Conservation (phyloP, 2,888 invertebrate genomes). For the Eupithecia centaureata region DNA sequence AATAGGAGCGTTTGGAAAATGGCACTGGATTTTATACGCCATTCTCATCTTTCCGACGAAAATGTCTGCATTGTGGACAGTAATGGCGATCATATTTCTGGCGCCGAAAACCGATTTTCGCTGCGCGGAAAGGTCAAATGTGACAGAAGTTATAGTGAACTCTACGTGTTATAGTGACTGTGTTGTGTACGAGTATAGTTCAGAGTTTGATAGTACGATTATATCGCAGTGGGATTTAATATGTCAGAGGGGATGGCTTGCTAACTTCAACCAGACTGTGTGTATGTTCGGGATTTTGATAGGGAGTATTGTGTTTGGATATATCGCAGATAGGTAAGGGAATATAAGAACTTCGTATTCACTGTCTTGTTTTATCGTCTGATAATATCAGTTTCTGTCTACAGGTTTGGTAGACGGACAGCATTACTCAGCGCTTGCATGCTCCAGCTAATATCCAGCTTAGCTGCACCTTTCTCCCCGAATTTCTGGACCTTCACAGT, state of each 20-base stretch:
- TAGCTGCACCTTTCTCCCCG: constrained; percentile 85
- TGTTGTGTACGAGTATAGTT: constrained; percentile 80
- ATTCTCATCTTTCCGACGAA: constrained; percentile 85
- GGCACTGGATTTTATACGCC: constrained; percentile 85
- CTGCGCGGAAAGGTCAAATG: constrained; percentile 60
- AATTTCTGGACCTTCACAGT: constrained; percentile 81
- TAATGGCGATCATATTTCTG: constrained; percentile 87
- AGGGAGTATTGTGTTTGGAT: constrained; percentile 88
- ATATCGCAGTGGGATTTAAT: constrained; percentile 88
- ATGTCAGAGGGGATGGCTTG: constrained; percentile 84
- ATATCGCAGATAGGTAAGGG: constrained; percentile 86
- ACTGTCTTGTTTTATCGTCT: not conserved
- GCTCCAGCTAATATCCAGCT: constrained; percentile 85
- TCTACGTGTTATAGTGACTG: constrained; percentile 80
- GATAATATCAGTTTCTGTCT: not conserved
- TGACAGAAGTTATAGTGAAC: constrained; percentile 51
- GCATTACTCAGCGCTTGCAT: constrained; percentile 86
- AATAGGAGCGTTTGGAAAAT: constrained; percentile 82
- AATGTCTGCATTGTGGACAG: constrained; percentile 88
- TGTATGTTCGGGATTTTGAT: constrained; percentile 88
- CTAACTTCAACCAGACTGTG: constrained; percentile 86
- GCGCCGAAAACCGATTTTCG: constrained; percentile 84
- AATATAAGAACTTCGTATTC: not conserved
- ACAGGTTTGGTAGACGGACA: constrained; percentile 87
- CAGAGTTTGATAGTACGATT: constrained; percentile 86